phyloP scores from a whole-genome alignment of 2,797 vertebrate species.

The Bradypodion ventrale region DNA sequence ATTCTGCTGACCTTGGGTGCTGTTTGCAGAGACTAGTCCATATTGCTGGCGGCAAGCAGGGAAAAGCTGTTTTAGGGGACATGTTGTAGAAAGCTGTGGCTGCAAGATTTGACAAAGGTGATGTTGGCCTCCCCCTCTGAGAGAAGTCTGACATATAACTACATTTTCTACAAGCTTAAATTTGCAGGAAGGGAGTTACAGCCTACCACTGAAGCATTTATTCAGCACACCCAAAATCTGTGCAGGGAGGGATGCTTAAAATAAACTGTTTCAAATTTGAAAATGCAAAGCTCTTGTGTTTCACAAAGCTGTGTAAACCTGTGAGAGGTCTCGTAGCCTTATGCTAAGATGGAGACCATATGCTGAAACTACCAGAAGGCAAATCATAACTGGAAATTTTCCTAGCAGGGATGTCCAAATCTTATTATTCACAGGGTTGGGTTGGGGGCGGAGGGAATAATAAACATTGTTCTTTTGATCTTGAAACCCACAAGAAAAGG shows the following conservation, averaged over 20 bases:
- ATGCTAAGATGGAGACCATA: background rate
- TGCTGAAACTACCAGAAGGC: background rate
- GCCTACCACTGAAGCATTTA: background rate
- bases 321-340: background rate
- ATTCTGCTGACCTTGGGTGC: background rate
- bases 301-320: background rate
- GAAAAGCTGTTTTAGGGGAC: no score
- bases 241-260: background rate
- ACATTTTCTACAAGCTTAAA: background rate
- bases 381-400: conserved; percentile 1
- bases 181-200: background rate
- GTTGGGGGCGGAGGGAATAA: no score
- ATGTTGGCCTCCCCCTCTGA: rapidly evolving
- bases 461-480: background rate
- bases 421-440: background rate
- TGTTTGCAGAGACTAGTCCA: background rate
- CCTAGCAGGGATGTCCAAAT: background rate
- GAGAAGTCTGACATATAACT: no score
- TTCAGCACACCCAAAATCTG: background rate
- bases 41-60: background rate
- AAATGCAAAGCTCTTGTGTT: background rate
- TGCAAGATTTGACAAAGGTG: rapidly evolving
- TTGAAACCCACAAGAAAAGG: background rate
- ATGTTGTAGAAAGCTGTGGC: background rate
- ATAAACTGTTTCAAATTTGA: background rate